Evolutionary conservation across 2,113 vertebrate species (phyloP).

Genomic region (Numenius arquata): DNA sequence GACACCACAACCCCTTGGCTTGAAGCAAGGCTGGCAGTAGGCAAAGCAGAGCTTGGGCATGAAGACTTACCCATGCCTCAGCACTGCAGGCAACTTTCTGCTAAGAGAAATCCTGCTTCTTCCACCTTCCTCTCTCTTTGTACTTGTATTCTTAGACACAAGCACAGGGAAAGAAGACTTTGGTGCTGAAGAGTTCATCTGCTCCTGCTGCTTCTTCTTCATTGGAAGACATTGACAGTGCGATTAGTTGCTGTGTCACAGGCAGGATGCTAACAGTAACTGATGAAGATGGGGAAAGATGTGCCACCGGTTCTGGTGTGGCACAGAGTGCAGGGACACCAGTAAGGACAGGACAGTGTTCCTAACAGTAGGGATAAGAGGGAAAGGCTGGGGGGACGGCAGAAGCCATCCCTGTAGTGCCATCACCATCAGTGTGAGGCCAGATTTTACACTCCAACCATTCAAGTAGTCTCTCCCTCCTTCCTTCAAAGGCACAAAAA

Average conservation of each 20-base stretch:
- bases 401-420: neutral
- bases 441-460: neutral
- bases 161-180: neutral
- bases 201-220: neutral
- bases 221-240: neutral
- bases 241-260: neutral
- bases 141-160: neutral
- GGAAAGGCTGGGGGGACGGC: neutral
- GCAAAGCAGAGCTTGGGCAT: neutral
- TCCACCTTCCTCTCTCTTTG: neutral
- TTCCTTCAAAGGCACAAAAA: neutral
- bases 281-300: neutral
- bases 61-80: neutral
- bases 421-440: neutral
- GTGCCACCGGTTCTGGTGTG: neutral
- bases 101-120: neutral
- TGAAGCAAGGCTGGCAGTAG: neutral
- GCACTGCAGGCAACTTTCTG: neutral
- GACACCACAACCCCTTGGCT: rapidly evolving
- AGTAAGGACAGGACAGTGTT: neutral
- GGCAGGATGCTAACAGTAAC: neutral
- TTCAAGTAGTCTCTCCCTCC: neutral
- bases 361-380: neutral
- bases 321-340: neutral
- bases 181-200: neutral